phyloP scores from a whole-genome alignment of 2,888 invertebrate genomes.

The Idaea straminata region DNA sequence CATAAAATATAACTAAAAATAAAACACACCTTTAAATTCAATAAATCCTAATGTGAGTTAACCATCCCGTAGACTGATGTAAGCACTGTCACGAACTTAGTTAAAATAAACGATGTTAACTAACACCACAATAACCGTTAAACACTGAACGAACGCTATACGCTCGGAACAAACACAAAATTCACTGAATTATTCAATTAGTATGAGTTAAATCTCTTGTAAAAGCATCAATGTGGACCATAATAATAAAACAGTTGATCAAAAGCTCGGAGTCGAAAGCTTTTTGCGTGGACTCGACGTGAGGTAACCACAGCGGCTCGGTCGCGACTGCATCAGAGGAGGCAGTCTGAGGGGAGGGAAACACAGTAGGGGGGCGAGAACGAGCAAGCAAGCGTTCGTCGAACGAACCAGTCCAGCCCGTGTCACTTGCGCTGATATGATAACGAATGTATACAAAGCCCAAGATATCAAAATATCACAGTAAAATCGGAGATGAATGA shows the following conservation, averaged over 20 bases:
- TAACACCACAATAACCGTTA: constrained; percentile 59
- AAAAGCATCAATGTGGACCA: constrained; percentile 45
- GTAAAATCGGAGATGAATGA: constrained; percentile 34
- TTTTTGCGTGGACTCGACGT: constrained; percentile 46
- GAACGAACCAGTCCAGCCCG: constrained; percentile 65
- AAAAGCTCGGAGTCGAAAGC: constrained; percentile 73
- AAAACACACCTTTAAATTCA: constrained; percentile 51
- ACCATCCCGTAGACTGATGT: constrained; percentile 58
- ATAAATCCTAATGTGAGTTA: constrained; percentile 54
- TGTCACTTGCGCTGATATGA: constrained; percentile 69
- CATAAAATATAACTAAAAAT: neutral
- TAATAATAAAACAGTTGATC: constrained; percentile 53
- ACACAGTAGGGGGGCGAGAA: constrained; percentile 54
- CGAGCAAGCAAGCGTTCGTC: constrained; percentile 42
- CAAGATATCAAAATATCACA: constrained; percentile 41
- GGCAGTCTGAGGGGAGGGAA: constrained; percentile 43
- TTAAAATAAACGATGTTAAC: constrained; percentile 53
- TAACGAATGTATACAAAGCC: constrained; percentile 71
- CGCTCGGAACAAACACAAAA: constrained; percentile 22
- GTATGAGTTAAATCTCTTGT: constrained; percentile 28
- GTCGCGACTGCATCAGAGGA: constrained; percentile 69
- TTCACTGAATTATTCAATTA: constrained; percentile 46
- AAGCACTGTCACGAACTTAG: constrained; percentile 65
- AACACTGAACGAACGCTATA: constrained; percentile 39
- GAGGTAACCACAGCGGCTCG: constrained; percentile 36